phyloP scores from a whole-genome alignment of 2,888 invertebrate species.

The Lamproptera curius region DNA sequence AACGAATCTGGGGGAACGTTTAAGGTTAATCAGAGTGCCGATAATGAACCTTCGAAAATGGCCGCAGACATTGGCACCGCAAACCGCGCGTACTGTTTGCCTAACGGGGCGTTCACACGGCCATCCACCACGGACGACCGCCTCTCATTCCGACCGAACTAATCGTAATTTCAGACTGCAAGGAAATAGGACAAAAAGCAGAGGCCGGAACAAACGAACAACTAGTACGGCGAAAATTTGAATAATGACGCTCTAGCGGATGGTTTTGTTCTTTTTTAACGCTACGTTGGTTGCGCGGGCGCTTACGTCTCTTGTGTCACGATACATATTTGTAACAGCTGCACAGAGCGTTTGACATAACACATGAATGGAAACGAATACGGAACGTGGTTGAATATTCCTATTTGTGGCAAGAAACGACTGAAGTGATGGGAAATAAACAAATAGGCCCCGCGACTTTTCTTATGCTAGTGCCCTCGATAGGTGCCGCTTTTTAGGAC shows the following conservation, averaged over 20 bases:
- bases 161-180: constrained; percentile 72
- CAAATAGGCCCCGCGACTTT: neutral
- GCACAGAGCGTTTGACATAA: constrained; percentile 21
- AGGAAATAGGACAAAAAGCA: constrained; percentile 71
- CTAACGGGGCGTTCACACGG: constrained; percentile 73
- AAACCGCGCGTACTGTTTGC: constrained; percentile 56
- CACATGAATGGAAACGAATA: neutral
- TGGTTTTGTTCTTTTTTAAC: constrained; percentile 61
- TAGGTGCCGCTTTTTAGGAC: neutral
- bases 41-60: constrained; percentile 11
- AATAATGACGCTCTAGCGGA: constrained; percentile 76
- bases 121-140: constrained; percentile 70
- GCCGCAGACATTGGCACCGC: constrained; percentile 19
- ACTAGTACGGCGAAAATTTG: constrained; percentile 75
- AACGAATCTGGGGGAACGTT: constrained; percentile 9
- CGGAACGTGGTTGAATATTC: neutral
- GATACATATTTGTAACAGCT: constrained; percentile 37
- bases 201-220: constrained; percentile 74
- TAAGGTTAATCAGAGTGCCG: constrained; percentile 18
- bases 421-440: neutral
- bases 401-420: neutral
- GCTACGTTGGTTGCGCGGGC: constrained; percentile 60
- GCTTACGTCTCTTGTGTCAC: constrained; percentile 36
- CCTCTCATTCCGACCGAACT: constrained; percentile 65
- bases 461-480: neutral